Evolutionary conservation across 2,113 vertebrate genomes (phyloP), one percentile per base, ranked within the genome.

Genomic region (Plectropomus leopardus): DNA sequence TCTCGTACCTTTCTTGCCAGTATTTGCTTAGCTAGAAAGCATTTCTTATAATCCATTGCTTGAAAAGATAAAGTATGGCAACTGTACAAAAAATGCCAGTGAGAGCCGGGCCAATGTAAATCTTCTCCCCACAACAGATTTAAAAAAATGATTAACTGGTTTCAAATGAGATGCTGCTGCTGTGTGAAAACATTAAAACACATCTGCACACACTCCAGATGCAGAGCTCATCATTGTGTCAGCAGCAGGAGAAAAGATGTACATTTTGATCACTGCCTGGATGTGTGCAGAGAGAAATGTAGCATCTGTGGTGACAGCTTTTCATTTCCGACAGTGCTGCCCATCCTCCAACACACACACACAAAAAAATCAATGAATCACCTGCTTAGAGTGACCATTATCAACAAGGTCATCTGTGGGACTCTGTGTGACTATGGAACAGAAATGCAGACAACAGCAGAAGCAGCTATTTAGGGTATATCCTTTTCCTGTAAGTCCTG

Each of bases 351-450:
- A 51, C 64, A 42, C 54, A 54, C 17, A 1, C 48, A 10, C 42
- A 48, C 42, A 57, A 19, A 16, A 23, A 42, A 36, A 58, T 78
- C 66, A 74, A 42, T 81, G 26, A 84, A 84, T 87, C 81, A 79
- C 84, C 63, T 78, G 44, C 66, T 76, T 50, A 36, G 45, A 55
- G 82, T 80, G 76, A 74, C n/a, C 44, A 8, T 34, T 51, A 82
- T 76, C 75, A 80, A 64, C 72, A 61, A 84, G 76, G 83, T 80
- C 77, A 83, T 86, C 77, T 82, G 8, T 19, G 26, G 17, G 57
- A 50, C 75, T 48, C 30, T 53, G 23, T 58, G 51, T 68, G 53
- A 61, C 59, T 69, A 45, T 19, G 32, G 57, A 24, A 0, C 32
- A 71, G 50, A 76, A 76, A 42, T 30, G 14, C 65, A 72, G 13